Evolutionary conservation across 2,797 vertebrate species (phyloP).

Genomic region (Hippopotamyrus pictus): DNA sequence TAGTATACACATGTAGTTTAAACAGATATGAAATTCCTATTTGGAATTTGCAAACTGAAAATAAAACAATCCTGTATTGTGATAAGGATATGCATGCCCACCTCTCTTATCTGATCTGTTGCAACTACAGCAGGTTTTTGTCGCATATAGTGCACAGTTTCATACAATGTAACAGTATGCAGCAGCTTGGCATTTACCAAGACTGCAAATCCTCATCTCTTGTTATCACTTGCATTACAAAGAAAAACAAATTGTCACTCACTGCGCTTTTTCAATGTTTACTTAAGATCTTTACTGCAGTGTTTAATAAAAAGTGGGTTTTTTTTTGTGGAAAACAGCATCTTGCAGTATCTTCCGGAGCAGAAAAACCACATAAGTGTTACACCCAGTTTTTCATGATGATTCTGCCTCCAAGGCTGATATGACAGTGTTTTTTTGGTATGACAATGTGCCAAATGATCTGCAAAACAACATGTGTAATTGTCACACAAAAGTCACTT

Average conservation of each 20-base stretch:
- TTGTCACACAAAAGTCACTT: not conserved
- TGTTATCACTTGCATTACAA: not conserved
- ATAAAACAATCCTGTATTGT: not conserved
- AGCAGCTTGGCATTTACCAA: not conserved
- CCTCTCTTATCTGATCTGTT: not conserved
- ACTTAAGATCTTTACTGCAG: not conserved
- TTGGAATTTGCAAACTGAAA: not conserved
- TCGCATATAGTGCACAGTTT: not conserved
- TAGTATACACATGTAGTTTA: not conserved
- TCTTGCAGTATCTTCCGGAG: not conserved
- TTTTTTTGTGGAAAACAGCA: not conserved
- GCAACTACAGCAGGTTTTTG: not conserved
- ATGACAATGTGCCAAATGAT: not conserved
- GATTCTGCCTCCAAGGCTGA: not conserved
- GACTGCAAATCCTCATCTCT: not conserved
- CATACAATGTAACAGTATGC: not conserved
- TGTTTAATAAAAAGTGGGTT: not conserved
- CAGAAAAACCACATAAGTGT: not conserved
- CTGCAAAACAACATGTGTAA: not conserved
- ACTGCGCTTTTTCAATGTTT: not conserved
- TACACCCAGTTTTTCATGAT: not conserved
- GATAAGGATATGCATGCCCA: not conserved
- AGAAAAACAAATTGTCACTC: not conserved
- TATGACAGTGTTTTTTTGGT: not conserved
- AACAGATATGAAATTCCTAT: not conserved